phyloP scores from a whole-genome alignment of 2,888 invertebrate species.

The Lepas anatifera region DNA sequence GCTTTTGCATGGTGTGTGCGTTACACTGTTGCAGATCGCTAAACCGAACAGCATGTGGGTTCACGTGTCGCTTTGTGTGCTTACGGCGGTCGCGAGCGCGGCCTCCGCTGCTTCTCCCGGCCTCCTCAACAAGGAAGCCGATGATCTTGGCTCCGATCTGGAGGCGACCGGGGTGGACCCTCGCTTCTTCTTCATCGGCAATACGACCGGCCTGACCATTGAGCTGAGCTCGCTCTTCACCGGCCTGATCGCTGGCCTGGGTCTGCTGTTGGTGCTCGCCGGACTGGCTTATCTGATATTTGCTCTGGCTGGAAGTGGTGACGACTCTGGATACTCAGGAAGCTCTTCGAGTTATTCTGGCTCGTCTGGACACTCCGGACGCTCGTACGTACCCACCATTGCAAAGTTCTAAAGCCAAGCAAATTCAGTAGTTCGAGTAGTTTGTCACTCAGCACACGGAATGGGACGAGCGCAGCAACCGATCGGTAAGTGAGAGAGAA shows the following conservation, averaged over 20 bases:
- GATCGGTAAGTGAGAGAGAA: too few relatives aligned
- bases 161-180: background rate
- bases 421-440: too few relatives aligned
- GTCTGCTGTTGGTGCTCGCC: background rate
- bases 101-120: background rate
- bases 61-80: background rate
- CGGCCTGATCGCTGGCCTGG: background rate
- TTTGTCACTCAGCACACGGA: too few relatives aligned
- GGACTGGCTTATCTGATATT: background rate
- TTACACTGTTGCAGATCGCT: background rate
- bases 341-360: background rate
- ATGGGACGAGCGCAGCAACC: too few relatives aligned
- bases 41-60: background rate
- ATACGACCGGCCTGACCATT: background rate
- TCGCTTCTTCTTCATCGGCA: background rate
- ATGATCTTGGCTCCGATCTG: too few relatives aligned
- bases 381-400: slow-evolving; percentile 4
- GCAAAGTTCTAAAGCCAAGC: too few relatives aligned
- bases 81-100: background rate
- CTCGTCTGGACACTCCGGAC: background rate
- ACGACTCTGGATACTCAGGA: background rate
- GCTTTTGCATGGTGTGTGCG: too few relatives aligned
- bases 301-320: background rate
- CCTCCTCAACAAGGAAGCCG: too few relatives aligned
- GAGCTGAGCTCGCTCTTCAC: background rate